These are phyloP conservation scores for Microplitis mediator DNA, from an alignment of 1,140 invertebrate species.

Conservation along the genomic window DNA sequence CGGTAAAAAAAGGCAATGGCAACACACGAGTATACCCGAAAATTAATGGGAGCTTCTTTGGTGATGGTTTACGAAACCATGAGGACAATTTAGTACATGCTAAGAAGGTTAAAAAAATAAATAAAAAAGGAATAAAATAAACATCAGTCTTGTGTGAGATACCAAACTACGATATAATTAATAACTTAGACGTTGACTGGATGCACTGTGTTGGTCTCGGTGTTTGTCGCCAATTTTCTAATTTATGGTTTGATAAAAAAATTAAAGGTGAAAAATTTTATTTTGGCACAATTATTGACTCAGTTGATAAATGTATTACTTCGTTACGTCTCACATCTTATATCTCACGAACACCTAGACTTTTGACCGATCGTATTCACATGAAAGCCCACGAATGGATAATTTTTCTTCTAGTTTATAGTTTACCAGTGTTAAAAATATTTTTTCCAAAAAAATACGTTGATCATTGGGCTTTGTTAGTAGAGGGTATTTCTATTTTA, in stretches of 20 bases:
- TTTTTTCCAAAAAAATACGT: constrained; percentile 14
- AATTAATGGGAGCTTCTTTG: background rate
- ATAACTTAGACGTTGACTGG: constrained; percentile 22
- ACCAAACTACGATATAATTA: constrained; percentile 24
- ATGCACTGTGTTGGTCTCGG: constrained; percentile 33
- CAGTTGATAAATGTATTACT: constrained; percentile 20
- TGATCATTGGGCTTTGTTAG: constrained; percentile 29
- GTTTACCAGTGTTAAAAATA: constrained; percentile 19
- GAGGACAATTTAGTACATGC: background rate
- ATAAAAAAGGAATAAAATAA: constrained; percentile 4
- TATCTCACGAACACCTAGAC: constrained; percentile 27
- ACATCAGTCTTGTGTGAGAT: constrained; percentile 10
- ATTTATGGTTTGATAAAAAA: constrained; percentile 30
- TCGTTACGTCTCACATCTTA: constrained; percentile 15
- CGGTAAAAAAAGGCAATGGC: background rate
- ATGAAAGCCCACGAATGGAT: constrained; percentile 39
- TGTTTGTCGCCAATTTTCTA: constrained; percentile 16
- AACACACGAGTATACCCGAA: background rate
- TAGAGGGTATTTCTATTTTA: constrained; percentile 23
- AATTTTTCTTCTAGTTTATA: constrained; percentile 28
- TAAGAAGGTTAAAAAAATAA: background rate
- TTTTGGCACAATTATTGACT: constrained; percentile 10
- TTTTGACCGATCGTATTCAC: constrained; percentile 18
- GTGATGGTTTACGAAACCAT: background rate
- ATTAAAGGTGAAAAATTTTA: constrained; percentile 29